These are phyloP conservation scores for Cromileptes altivelis DNA, from an alignment of 2,113 vertebrate species.

Conservation along the genomic window DNA sequence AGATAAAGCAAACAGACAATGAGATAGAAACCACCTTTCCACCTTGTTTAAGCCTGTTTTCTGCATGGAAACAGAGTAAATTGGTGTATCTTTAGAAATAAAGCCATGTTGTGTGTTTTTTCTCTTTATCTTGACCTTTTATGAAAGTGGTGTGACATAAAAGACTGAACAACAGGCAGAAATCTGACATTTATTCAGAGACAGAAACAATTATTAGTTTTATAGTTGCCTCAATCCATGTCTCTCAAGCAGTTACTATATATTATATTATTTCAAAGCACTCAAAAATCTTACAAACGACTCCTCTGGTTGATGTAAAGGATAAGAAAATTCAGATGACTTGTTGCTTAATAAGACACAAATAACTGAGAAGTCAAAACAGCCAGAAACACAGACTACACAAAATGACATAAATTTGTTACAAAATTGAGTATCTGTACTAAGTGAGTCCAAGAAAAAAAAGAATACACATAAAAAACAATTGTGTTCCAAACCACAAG, in stretches of 20 bases:
- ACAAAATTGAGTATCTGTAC: background rate
- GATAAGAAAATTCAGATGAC: background rate
- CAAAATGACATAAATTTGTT: background rate
- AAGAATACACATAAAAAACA: background rate
- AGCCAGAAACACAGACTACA: background rate
- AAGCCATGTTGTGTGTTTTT: background rate
- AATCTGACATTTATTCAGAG: conserved; percentile 65
- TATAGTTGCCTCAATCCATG: conserved; percentile 28
- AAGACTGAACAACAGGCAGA: conserved; percentile 38
- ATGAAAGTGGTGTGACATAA: conserved; percentile 41
- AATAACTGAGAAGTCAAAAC: background rate
- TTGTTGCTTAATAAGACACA: background rate
- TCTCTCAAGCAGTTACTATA: background rate
- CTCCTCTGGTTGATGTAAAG: background rate
- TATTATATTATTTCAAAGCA: background rate
- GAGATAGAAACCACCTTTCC: conserved; percentile 45
- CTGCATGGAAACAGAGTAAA: conserved; percentile 58
- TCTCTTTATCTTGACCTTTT: conserved; percentile 20
- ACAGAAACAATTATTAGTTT: conserved; percentile 40
- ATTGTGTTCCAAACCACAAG: conserved; percentile 17
- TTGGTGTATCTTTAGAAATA: conserved; percentile 27
- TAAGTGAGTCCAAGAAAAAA: background rate
- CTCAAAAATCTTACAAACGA: background rate
- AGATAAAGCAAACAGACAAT: conserved; percentile 73
- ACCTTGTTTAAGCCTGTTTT: conserved; percentile 30